Base-by-base conservation (phyloP, 2,113 vertebrate genomes). In the Ranitomeya variabilis region DNA sequence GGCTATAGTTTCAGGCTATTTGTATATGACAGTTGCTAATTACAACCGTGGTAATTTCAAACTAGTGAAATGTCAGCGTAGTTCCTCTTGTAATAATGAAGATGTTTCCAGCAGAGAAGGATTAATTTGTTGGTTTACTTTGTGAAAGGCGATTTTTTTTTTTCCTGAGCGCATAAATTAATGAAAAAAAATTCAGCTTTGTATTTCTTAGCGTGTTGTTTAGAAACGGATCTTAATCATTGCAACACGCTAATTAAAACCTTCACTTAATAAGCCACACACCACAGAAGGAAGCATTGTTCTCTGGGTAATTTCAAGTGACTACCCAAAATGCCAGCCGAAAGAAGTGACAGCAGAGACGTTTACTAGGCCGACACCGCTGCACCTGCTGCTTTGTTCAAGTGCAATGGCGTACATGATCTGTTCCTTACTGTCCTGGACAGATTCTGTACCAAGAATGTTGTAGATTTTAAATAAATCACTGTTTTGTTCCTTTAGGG, bases 11-110 rank as follows among this genome's bases (percentile, higher is more conserved):
- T 13, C 45, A 69, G 81, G 81, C 45, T 69, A 83, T 71, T 84
- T 71, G 82, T 23, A 69, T 84, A 54, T 84, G 82, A 69, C 82
- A 84, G 82, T 69, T 55, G 51, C 82, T 84, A 66, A 84, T 84
- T 69, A 84, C 64, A 55, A 59, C 9, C 67, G 15, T 76, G 51
- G 11, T 76, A 59, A 74, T 85, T 85, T 73, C 83, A 21, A 37
- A 76, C 69, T 85, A 45, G 52, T 74, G 83, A 60, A 85, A 76
- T 76, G 67, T 73, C 67, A 85, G 69, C 37, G 52, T 59, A 76
- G 67, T 59, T 85, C 54, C 52, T 85, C 83, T 74, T 21, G 55
- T 85, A 85, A 85, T 85, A 85, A 73, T 85, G 69, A 85, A 85
- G 55, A 85, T 85, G 69, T 67, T 85, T 85, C 67, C 83, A 59